Conservation (phyloP, 2,888 invertebrate species). For the Meganola albula region DNA sequence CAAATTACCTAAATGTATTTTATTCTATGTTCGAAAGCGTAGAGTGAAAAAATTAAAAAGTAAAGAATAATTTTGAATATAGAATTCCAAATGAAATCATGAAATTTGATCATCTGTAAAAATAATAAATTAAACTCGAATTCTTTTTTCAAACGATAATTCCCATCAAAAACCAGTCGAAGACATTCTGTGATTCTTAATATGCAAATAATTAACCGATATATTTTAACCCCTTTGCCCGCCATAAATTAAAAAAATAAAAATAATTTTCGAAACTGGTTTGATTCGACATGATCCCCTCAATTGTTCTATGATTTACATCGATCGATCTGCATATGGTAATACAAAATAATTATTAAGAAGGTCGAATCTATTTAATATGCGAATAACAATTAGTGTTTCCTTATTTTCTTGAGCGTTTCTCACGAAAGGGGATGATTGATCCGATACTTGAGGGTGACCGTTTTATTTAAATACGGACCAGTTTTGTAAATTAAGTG, state of each 20-base stretch:
- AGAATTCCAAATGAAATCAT: conserved; percentile 26
- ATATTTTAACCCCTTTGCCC: conserved; percentile 42
- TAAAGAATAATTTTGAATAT: too few species aligned
- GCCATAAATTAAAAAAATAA: conserved; percentile 60
- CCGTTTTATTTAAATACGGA: conserved; percentile 29
- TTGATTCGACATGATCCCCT: conserved; percentile 38
- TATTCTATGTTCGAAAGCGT: too few species aligned
- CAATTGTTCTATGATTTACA: conserved; percentile 76
- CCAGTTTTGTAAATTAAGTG: conserved; percentile 22
- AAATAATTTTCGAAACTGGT: conserved; percentile 52
- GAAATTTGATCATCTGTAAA: conserved; percentile 46
- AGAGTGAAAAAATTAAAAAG: too few species aligned
- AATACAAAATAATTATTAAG: conserved; percentile 59
- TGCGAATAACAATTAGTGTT: conserved; percentile 73
- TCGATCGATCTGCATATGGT: conserved; percentile 67
- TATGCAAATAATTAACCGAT: conserved; percentile 67
- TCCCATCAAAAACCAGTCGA: conserved; percentile 53
- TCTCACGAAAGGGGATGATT: conserved; percentile 70
- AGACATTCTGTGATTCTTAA: conserved; percentile 44
- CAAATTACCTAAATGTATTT: too few species aligned
- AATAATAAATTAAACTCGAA: conserved; percentile 47
- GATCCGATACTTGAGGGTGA: conserved; percentile 39
- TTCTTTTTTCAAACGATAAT: conserved; percentile 29
- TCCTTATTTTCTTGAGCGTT: conserved; percentile 56
- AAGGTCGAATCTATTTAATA: conserved; percentile 60